Base-by-base conservation (phyloP, 2,797 vertebrate species). In the Gobionotothen gibberifrons region DNA sequence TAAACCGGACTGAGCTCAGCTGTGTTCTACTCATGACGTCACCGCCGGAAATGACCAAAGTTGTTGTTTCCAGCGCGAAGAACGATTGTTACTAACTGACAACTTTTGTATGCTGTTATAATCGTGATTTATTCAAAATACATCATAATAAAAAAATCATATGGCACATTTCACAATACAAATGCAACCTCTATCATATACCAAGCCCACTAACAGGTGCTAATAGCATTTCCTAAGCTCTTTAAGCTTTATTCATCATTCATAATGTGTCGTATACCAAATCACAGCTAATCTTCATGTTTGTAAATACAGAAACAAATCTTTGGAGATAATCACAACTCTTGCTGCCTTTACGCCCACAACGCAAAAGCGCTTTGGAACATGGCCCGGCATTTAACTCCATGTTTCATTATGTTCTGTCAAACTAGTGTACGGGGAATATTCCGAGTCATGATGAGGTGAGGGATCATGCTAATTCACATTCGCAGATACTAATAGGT, bases 401-500 rank as follows among this genome's bases (percentile, higher is more conserved):
- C 19, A 68, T 60, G 66, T 82, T 90, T 86, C 65, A 88, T 82
- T 83, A 78, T 29, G 57, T 69, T 73, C 80, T 54, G 81, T 87
- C 81, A 88, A 76, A 88, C 51, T 47, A 29, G 72, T 52, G 68
- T 56, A 58, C 47, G 3, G 78, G 84, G 79, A 82, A 76, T 83
- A 81, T 85, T 87, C 81, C 21, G 42, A 80, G 75, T 81, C 78
- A 68, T 79, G 78, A 87, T 85, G 85, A 89, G 88, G 82, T 88
- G 82, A 90, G 74, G 79, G 82, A 92, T 89, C 81, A 70, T 12
- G 60, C 51, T 87, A 82, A 92, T 92, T 89, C 78, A 80, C 76
- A 88, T 87, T 84, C 70, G 29, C 71, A 59, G 76, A 85, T 79
- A 76, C 70, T 87, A 90, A 91, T 80, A 76, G 80, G 76, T 78